Percentiles rank a stretch among this genome's conserved stretches.
phyloP scores from a whole-genome alignment of 2,797 vertebrate species.

The Galagoides demidoff region DNA sequence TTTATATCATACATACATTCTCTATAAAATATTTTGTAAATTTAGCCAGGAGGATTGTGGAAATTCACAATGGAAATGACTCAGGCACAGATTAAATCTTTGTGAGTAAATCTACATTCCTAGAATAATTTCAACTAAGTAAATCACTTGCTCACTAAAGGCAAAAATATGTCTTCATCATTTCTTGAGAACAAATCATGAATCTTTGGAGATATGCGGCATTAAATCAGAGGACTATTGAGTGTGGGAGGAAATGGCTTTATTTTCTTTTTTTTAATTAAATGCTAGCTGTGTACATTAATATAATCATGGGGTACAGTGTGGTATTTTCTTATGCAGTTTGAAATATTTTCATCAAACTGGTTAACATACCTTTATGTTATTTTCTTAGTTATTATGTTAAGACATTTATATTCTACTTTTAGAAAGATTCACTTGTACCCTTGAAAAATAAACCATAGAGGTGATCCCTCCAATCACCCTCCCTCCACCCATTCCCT shows the following conservation, averaged over 20 bases:
- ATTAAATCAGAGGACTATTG: not conserved
- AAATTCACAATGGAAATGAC: constrained; percentile 35
- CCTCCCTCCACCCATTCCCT: no score
- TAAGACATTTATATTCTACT: no score
- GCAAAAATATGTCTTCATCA: not conserved
- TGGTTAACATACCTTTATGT: no score
- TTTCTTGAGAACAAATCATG: not conserved
- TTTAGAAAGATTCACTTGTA: no score
- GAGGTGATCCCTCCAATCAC: no score
- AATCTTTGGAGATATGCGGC: not conserved
- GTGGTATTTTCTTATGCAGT: no score
- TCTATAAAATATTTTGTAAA: not conserved
- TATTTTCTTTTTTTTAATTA: not conserved
- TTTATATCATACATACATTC: not conserved
- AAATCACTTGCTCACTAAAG: not conserved
- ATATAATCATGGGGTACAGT: no score
- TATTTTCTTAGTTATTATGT: no score
- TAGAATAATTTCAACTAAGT: not conserved
- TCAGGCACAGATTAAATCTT: not conserved
- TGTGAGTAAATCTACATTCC: not conserved
- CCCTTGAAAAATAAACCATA: no score
- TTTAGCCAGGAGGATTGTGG: not conserved
- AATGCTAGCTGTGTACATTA: no score
- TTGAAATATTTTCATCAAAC: no score
- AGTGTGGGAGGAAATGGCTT: not conserved